Base-by-base conservation (phyloP, 1,140 invertebrate species). In the Ostrea edulis region DNA sequence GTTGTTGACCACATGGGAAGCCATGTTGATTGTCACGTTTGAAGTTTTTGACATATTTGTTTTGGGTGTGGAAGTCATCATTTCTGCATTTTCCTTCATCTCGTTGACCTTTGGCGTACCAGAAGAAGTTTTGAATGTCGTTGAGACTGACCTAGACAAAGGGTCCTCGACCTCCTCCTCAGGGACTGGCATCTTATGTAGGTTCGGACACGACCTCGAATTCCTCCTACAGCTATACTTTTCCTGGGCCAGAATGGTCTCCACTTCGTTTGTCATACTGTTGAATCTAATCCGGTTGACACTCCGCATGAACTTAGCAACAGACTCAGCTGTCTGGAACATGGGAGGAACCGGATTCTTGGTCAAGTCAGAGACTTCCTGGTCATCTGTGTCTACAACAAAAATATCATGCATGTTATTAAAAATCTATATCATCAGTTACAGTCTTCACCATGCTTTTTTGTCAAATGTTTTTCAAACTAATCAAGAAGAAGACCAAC, bases 281-380 rank as follows among this genome's bases (percentile, higher is more conserved):
- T 96, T 96, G 92, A 95, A 96, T 20, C 97, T 95, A n/a, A 97
- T 94, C 22, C 96, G 91, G 88, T 96, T 96, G 22, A 97, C 96
- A 81, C 96, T 95, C 88, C 96, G 96, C 71, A 96, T 96, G 91
- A 97, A 96, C 91, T 96, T 95, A 84, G 95, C 94, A 92, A 97
- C 92, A 17, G 94, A 94, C 83, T 94, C 92, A 0, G 94, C 93
- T 8, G 93, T 94, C 9, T 92, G 51, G 35, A 86, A 84, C 22
- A 55, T 77, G 25, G 11, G 55, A 58, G 52, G 82, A 83, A 68
- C 85, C 71, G 84, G 77, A 14, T 77, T 77, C 71, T 88, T 85
- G 52, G 89, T 94, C 29, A 91, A 89, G 84, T 91, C 91, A 22
- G 91, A 91, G 12, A 93, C 91, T 83, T 92, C 86, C 68, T 90